Evolutionary conservation across 2,797 vertebrate species (phyloP).

Genomic region (Potorous gilbertii): DNA sequence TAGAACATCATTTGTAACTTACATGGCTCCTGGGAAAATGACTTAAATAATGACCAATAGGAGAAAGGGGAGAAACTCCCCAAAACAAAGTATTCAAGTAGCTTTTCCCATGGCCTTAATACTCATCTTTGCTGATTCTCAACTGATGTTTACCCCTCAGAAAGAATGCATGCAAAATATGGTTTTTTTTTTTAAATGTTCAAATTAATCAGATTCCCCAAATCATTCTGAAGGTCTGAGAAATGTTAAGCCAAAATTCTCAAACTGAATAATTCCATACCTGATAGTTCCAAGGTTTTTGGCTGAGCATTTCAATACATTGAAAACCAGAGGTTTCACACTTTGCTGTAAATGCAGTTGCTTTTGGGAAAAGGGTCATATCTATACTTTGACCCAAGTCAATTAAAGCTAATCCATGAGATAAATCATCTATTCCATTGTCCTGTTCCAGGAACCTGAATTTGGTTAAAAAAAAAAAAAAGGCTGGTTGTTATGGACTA

Average conservation of each 20-base stretch:
- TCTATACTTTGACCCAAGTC: constrained; percentile 97
- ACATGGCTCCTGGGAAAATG: not conserved
- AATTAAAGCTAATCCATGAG: constrained; percentile 92
- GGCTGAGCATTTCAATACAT: constrained; percentile 94
- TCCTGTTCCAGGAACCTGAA: constrained; percentile 92
- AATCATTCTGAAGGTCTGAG: not conserved
- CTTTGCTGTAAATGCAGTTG: constrained; percentile 89
- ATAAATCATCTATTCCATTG: constrained; percentile 82
- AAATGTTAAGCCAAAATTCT: not conserved
- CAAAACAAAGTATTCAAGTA: constrained; percentile 13
- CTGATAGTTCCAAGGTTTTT: constrained; percentile 96
- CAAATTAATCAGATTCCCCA: not conserved
- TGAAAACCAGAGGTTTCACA: constrained; percentile 96
- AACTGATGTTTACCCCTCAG: not conserved
- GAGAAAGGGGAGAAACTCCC: not conserved
- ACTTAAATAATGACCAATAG: not conserved
- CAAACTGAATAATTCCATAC: constrained; percentile 76
- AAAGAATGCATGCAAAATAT: not conserved
- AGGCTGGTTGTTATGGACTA: not conserved
- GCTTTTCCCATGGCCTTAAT: not conserved
- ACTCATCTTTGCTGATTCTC: not conserved
- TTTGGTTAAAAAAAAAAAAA: constrained; percentile 1
- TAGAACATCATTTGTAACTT: not conserved
- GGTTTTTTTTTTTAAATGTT: not conserved
- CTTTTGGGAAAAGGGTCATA: constrained; percentile 92